Evolutionary conservation across 1,140 invertebrate genomes (phyloP), one percentile per base, ranked within the genome.

Genomic region (Hermatobates lingyangjiaoensis): DNA sequence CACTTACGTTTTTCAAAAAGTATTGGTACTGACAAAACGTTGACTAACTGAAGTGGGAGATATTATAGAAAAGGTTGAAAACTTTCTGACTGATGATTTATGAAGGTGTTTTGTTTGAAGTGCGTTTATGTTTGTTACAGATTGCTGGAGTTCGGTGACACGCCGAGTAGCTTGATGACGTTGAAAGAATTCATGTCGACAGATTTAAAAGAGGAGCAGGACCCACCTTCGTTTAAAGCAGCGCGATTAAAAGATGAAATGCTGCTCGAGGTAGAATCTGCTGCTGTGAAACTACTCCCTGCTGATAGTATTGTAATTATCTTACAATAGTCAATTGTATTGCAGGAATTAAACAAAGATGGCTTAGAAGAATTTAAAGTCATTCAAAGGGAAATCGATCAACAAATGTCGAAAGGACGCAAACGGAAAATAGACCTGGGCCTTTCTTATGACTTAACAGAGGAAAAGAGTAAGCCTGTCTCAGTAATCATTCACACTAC

Each of bases 161-260:
- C 94, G 1, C 89, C 92, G 0, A 91, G 88, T 1, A 69, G 68
- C 56, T 71, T 72, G 48, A 68, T 98, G 23, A 96, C 93, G 0
- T 70, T 96, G 5, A 91, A 98, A 56, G 92, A 99, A 69, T 99
- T 99, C 63, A 88, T 95, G 80, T 86, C 79, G 0, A 87, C 98
- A 3, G 93, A 98, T 67, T 70, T 98, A 48, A 92, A 96, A 64
- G 88, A 94, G 59, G 91, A 95, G 62, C 87, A 92, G 63, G 93
- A 97, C 70, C 94, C 94, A 25, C 91, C 91, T 0, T 83, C 87
- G 0, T 98, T 92, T 62, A 92, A 87, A 69, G 81, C 80, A 3
- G 87, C 89, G 0, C 73, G 88, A 44, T 81, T 82, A 63, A 87
- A 87, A 60, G 86, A 91, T 62, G 81, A 82, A 50, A 84, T 90